Evolutionary conservation across 2,797 vertebrate species (phyloP).

Genomic region (Euthynnus affinis): DNA sequence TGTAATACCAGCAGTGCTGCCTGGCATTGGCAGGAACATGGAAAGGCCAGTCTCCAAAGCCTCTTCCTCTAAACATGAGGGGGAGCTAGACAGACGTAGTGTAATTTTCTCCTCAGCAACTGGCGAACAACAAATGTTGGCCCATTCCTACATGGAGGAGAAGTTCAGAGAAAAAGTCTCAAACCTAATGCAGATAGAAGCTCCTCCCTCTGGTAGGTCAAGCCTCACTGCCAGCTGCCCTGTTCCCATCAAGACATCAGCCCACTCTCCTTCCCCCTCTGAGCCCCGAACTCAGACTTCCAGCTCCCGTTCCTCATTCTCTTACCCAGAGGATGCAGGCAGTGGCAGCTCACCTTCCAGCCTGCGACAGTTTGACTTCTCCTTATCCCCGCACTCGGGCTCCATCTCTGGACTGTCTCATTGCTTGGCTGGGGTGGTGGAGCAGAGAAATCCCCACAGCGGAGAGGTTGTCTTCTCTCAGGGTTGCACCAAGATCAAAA

Average conservation of each 20-base stretch:
- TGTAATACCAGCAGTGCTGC: slow-evolving; percentile 76
- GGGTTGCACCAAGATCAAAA: slow-evolving; percentile 92
- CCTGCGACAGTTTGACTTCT: slow-evolving; percentile 93
- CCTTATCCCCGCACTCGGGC: slow-evolving; percentile 92
- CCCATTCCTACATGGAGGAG: slow-evolving; percentile 88
- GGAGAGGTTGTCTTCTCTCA: slow-evolving; percentile 89
- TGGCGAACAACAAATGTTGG: slow-evolving; percentile 88
- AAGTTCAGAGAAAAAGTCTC: slow-evolving; percentile 88
- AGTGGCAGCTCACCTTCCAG: slow-evolving; percentile 93
- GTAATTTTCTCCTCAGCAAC: slow-evolving; percentile 93
- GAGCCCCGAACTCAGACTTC: slow-evolving; percentile 92
- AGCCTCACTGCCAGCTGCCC: slow-evolving; percentile 92
- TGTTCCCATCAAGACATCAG: slow-evolving; percentile 91
- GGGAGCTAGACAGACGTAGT: slow-evolving; percentile 90
- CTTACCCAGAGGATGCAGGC: slow-evolving; percentile 90
- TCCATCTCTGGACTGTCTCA: slow-evolving; percentile 82
- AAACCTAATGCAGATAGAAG: slow-evolving; percentile 56
- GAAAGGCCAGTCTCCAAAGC: slow-evolving; percentile 86
- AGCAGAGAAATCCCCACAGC: slow-evolving; percentile 85
- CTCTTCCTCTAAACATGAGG: slow-evolving; percentile 90
- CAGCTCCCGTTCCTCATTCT: slow-evolving; percentile 93
- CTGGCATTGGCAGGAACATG: slow-evolving; percentile 83
- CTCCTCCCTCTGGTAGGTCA: slow-evolving; percentile 82
- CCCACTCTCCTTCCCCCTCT: slow-evolving; percentile 89
- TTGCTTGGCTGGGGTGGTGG: slow-evolving; percentile 85